Evolutionary conservation across 1,140 invertebrate genomes (phyloP), one percentile per base, ranked within the genome.

Genomic region (Bombus ignitus): DNA sequence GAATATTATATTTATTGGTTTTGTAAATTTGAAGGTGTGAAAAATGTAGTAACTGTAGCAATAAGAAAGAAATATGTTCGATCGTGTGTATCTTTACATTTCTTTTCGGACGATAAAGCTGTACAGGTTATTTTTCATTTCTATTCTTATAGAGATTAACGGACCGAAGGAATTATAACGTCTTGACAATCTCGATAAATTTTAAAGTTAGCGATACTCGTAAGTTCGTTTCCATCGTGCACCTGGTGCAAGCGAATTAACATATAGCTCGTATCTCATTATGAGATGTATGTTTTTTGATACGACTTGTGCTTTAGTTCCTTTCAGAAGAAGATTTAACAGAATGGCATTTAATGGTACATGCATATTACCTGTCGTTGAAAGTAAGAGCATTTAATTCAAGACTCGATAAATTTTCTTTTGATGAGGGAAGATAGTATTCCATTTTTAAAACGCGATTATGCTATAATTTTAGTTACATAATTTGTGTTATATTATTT

Each of bases 221-320:
- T 32, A 57, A 75, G 53, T 75, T 75, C 32, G 32, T 22, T 4
- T 10, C 8, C 47, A 53, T 53, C 47, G 70, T 62, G 37, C 75
- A 62, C 75, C 75, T 62, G 75, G 53, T 42, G 25, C 57, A 77
- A 65, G 39, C 39, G 53, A 62, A 28, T 39, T 22, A 53, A 53
- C 32, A 47, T 37, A 57, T 35, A 68, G 47, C 6, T 35, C 18
- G 32, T 75, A 35, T 32, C 10, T 75, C 47, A 35, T 75, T 57
- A 57, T 15, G 44, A 75, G 44, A 75, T 75, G 32, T 53, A 70
- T 39, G 73, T 25, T 75, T 75, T 75, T 75, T 57, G 44, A 75
- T 75, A 75, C 18, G 47, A 12, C 53, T 75, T 47, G 32, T 39
- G 32, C 44, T 57, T 75, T 39, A 22, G 73, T 37, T 35, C 44